Percentiles rank a stretch among this genome's conserved stretches.
phyloP scores from a whole-genome alignment of 2,113 vertebrate genomes.

The Toxostoma redivivum region DNA sequence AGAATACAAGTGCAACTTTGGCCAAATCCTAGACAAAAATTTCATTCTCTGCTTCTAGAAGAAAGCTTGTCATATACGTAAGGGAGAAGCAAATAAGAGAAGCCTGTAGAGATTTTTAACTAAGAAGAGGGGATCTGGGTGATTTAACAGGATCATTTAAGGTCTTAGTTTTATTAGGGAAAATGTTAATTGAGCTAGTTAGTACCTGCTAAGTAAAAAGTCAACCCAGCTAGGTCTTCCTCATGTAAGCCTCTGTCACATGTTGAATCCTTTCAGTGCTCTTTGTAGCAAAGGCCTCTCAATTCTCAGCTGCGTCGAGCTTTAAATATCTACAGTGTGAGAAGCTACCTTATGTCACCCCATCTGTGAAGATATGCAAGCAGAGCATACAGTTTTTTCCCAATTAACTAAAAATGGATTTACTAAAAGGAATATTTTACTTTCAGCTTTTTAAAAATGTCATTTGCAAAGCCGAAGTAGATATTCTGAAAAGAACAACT shows the following conservation, averaged over 20 bases:
- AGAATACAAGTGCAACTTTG: background rate
- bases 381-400: background rate
- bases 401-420: background rate
- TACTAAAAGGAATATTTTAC: background rate
- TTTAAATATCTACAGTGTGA: background rate
- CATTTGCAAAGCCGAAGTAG: background rate
- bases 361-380: background rate
- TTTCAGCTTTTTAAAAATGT: background rate
- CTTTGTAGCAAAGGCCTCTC: background rate
- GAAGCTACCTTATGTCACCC: background rate
- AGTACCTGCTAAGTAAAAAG: background rate
- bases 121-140: background rate
- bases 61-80: background rate
- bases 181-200: background rate
- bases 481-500: background rate
- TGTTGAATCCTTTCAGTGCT: background rate
- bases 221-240: background rate
- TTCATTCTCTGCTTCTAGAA: background rate
- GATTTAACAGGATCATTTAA: background rate
- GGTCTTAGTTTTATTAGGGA: background rate
- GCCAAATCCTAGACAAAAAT: background rate
- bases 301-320: background rate
- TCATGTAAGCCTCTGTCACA: background rate
- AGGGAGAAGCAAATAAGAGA: background rate
- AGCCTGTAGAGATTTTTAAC: background rate